Evolutionary conservation across 2,113 vertebrate genomes (phyloP).

Genomic region (Platichthys flesus): DNA sequence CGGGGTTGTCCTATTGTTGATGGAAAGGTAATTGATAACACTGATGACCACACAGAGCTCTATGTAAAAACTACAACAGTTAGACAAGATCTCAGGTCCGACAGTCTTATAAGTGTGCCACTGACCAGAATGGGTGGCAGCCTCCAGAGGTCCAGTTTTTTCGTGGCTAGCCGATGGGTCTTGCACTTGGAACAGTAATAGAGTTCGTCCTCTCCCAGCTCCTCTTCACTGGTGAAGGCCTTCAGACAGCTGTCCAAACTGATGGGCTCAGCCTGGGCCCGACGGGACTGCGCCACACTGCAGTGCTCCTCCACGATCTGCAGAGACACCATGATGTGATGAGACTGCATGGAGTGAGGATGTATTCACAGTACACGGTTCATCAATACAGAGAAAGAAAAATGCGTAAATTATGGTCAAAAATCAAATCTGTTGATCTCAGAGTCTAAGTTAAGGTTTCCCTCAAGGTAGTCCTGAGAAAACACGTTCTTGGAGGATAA

Average conservation of each 20-base stretch:
- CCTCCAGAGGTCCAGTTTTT: constrained; percentile 98
- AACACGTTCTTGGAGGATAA: no score
- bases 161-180: constrained; percentile 95
- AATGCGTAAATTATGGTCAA: no score
- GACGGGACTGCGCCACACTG: constrained; percentile 94
- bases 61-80: background rate
- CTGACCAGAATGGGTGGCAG: constrained; percentile 95
- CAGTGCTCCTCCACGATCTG: constrained; percentile 95
- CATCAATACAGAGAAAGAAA: background rate
- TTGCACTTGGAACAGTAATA: constrained; percentile 99
- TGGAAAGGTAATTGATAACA: background rate
- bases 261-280: constrained; percentile 96
- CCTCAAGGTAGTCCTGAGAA: no score
- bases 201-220: constrained; percentile 96
- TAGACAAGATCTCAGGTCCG: background rate
- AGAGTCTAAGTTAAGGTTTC: no score
- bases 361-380: background rate
- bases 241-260: constrained; percentile 95
- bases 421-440: no score
- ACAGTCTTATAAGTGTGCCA: background rate
- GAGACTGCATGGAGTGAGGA: no score
- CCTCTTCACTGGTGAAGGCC: constrained; percentile 97
- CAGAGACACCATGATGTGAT: background rate
- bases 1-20: background rate
- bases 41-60: background rate